Evolutionary conservation across 1,140 invertebrate species (phyloP), one percentile per base, ranked within the genome.

Genomic region (Papilio helenus): DNA sequence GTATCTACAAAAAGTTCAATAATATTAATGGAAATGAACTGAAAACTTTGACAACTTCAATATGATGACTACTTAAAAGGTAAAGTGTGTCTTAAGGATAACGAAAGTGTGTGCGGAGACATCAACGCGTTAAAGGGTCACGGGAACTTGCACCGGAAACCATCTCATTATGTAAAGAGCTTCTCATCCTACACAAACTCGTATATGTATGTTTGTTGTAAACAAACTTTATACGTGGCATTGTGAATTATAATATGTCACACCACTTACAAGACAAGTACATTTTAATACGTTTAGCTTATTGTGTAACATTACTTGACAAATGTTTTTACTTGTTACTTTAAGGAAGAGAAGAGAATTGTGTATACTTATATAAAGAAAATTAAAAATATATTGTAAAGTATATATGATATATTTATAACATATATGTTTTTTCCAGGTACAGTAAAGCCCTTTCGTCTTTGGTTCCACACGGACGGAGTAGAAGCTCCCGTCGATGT

Each of bases 371-470:
- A n/a, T n/a, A n/a, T n/a, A n/a, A n/a, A n/a, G n/a, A n/a, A n/a
- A n/a, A n/a, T n/a, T n/a, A n/a, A n/a, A n/a, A n/a, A n/a, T n/a
- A n/a, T n/a, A n/a, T n/a, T n/a, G n/a, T n/a, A n/a, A n/a, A n/a
- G n/a, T n/a, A n/a, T n/a, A n/a, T n/a, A n/a, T n/a, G n/a, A n/a
- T n/a, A n/a, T n/a, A n/a, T 7, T n/a, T 29, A 7, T 16, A 16
- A 29, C 1, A 58, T 65, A 4, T 68, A 16, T 29, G 1, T 80
- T 82, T 79, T 81, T 88, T 88, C 94, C 92, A 97, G 97, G 97
- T 89, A 97, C 95, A 61, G 96, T 97, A 12, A 97, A 97, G 84
- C 97, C 97, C 0, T 98, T 98, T 81, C 95, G 97, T n/a, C 87
- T 98, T 3, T 95, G 96, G 81, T 97, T 97, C 82, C 97, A 98